Evolutionary conservation across 2,888 invertebrate species (phyloP).

Genomic region (Meiosimyza decipiens): DNA sequence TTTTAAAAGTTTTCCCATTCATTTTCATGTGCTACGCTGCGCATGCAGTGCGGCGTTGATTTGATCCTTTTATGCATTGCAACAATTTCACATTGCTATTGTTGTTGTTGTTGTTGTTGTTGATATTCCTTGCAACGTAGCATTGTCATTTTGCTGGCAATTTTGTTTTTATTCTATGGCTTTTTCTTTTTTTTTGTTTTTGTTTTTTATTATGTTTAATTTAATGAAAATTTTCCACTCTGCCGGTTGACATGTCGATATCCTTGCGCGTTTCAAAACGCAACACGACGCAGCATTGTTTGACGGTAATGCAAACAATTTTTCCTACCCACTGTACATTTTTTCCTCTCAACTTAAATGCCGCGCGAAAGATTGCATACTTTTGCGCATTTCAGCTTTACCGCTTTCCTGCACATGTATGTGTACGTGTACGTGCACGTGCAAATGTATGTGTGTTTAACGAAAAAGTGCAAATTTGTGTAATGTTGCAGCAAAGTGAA

Average conservation of each 20-base stretch:
- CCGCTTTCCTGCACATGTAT: neutral
- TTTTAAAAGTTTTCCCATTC: constrained; percentile 32
- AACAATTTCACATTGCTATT: constrained; percentile 52
- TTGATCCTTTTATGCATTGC: constrained; percentile 41
- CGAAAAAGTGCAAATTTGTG: constrained; percentile 27
- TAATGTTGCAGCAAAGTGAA: constrained; percentile 19
- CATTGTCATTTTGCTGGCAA: constrained; percentile 23
- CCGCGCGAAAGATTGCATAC: constrained; percentile 32
- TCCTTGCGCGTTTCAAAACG: constrained; percentile 31
- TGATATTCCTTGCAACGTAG: constrained; percentile 10
- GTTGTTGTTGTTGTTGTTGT: constrained; percentile 11
- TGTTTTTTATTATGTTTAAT: constrained; percentile 52
- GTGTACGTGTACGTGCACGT: neutral
- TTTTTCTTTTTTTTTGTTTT: constrained; percentile 12
- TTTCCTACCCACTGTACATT: neutral
- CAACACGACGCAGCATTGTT: neutral
- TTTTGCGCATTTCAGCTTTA: constrained; percentile 25
- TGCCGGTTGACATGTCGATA: constrained; percentile 61
- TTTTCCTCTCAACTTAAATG: constrained; percentile 14
- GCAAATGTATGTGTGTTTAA: neutral
- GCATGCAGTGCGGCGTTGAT: constrained; percentile 16
- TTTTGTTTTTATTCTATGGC: neutral
- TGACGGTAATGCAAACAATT: constrained; percentile 17
- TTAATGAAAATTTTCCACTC: constrained; percentile 67
- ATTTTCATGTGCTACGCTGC: constrained; percentile 34